phyloP scores from a whole-genome alignment of 1,140 invertebrate genomes.

The Araneus ventricosus region DNA sequence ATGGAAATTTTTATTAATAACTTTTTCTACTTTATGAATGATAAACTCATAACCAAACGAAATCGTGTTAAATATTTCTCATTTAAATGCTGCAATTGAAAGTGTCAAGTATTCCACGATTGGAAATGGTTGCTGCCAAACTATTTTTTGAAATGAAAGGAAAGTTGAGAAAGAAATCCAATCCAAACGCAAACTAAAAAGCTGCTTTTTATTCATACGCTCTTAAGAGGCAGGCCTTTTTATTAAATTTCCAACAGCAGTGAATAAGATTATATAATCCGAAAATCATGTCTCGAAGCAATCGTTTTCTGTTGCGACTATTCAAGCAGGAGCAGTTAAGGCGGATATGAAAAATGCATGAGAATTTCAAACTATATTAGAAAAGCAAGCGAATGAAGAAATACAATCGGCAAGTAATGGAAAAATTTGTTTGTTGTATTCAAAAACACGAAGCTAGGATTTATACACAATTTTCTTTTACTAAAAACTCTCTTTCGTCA shows the following conservation, averaged over 20 bases:
- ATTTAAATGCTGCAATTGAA: no score
- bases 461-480: constrained; percentile 49
- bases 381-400: constrained; percentile 53
- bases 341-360: constrained; percentile 57
- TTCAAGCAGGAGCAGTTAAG: constrained; percentile 36
- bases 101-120: background rate
- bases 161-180: background rate
- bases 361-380: constrained; percentile 10
- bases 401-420: constrained; percentile 56
- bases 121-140: background rate
- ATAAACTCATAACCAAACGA: no score
- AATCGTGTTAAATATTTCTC: no score
- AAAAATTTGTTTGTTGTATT: constrained; percentile 59
- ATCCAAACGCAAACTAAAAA: background rate
- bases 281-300: constrained; percentile 39
- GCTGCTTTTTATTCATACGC: background rate
- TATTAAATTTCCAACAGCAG: constrained; percentile 7
- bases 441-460: constrained; percentile 53
- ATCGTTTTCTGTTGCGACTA: constrained; percentile 48
- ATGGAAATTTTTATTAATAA: no score
- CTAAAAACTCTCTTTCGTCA: constrained; percentile 11
- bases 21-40: no score
- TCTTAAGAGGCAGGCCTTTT: background rate
- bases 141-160: background rate
- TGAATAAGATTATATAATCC: constrained; percentile 38